Base-by-base conservation (phyloP, 2,113 vertebrate genomes). In the Perca flavescens region DNA sequence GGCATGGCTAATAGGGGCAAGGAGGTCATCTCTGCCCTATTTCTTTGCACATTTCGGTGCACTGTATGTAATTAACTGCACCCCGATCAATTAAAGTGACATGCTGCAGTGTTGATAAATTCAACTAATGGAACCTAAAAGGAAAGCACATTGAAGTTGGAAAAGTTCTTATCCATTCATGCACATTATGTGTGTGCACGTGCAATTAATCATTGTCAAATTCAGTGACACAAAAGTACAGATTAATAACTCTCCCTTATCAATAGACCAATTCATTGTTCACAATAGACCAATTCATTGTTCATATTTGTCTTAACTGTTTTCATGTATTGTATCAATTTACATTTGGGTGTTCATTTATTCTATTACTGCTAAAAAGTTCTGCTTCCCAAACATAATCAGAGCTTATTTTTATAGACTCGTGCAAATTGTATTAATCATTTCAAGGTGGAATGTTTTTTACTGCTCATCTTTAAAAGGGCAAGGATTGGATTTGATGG, bases 51-150 rank as follows among this genome's bases (percentile, higher is more conserved):
- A 50, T 74, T 75, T 75, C 11, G 22, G 15, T 69, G 63, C 57
- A 47, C 72, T 81, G 31, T 61, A 68, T 77, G 73, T 88, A 85
- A 91, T 91, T 86, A 86, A 86, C 74, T 85, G 63, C 16, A 46
- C 9, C 40, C 56, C 7, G 2, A 80, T 89, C 86, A 77, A 86
- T 86, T 83, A 64, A 76, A 67, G 15, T 84, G 77, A 56, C 70
- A 63, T 11, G 22, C 25, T 72, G 74, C 56, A 36, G n/a, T 60
- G 22, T 9, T 19, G 47, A 74, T 57, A 31, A 60, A 53, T 63
- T 74, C 22, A 43, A 50, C 22, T 34, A 64, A 70, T 65, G 21
- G 34, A 65, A 67, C 25, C 15, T 15, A 60, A 60, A 74, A 46
- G 40, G 52, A 69, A 64, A 65, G 17, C 15, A 28, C 0, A 5